Evolutionary conservation across 2,113 vertebrate genomes (phyloP), one percentile per base, ranked within the genome.

Genomic region (Eonycteris spelaea): DNA sequence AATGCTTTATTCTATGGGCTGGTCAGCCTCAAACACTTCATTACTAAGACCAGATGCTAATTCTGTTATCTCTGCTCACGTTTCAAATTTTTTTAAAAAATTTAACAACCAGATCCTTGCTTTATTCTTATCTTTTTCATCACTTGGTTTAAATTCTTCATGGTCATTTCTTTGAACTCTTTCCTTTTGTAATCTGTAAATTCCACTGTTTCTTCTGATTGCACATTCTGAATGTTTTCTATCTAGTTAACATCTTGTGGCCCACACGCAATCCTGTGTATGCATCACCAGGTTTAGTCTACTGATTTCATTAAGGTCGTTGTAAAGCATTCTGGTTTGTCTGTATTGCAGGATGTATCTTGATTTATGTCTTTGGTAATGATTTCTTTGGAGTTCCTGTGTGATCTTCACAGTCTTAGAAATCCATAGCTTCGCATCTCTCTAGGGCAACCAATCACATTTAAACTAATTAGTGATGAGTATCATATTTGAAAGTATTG

Each of bases 391-490:
- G 21, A 59, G 51, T 89, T 92, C 74, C 48, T 96, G 84, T 90
- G 59, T 95, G 84, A 59, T 92, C 59, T 75, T 97, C n/a, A 65
- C 38, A 55, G 57, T 95, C 79, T 95, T 94, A 89, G 26, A 94
- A 96, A 75, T 14, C 11, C 48, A 6, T 48, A 12, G 22, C 16
- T 33, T 83, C 57, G 45, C 5, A 61, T 79, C 71, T 35, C 30
- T 94, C 68, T 94, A 68, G 94, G 84, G 70, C 59, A 85, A 1
- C 33, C 26, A 33, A 35, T 75, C 57, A 94, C 45, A 61, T 82
- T 90, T 92, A 24, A 40, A 40, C 65, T 65, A 26, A 86, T 90
- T 92, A 90, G 53, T 90, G 86, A 67, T 86, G 57, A 59, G 79
- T 86, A 28, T 94, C 88, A 68, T 65, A 93, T 88, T 93, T 85